These are phyloP conservation scores for Halichondria panicea DNA, from an alignment of 37 sponge, comb jelly and placozoan genomes.

Conservation along the genomic window DNA sequence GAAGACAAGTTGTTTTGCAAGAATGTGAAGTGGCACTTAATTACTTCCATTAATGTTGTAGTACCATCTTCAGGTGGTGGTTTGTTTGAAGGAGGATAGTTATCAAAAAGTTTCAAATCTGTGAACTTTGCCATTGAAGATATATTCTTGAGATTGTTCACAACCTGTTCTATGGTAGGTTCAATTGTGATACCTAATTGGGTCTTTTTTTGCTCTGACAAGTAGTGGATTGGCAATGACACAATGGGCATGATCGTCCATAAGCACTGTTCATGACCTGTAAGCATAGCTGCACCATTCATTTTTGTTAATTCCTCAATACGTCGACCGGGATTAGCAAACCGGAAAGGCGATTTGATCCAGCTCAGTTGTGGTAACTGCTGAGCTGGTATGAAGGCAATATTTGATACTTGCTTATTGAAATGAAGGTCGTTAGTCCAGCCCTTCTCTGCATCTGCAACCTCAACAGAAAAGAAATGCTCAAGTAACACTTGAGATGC, in stretches of 20 bases:
- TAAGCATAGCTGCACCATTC: background rate
- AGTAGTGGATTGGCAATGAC: background rate
- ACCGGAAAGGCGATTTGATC: slow-evolving; percentile 15
- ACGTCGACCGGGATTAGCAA: background rate
- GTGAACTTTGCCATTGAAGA: slow-evolving; percentile 3
- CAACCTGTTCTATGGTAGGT: slow-evolving; percentile 30
- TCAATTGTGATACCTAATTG: background rate
- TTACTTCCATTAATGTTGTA: background rate
- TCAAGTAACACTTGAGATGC: slow-evolving; percentile 34
- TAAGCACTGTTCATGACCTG: background rate
- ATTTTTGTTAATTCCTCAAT: background rate
- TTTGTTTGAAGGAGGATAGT: background rate
- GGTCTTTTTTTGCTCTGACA: background rate
- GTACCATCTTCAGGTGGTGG: background rate
- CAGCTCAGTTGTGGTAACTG: slow-evolving; percentile 10
- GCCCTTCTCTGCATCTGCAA: background rate
- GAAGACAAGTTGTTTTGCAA: background rate
- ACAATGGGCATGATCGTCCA: slow-evolving; percentile 65
- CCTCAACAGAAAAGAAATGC: slow-evolving; percentile 24
- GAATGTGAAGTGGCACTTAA: slow-evolving; percentile 12
- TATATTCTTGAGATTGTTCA: slow-evolving; percentile 34
- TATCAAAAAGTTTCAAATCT: slow-evolving; percentile 18
- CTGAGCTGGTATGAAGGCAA: slow-evolving; percentile 32
- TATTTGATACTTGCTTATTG: slow-evolving; percentile 10
- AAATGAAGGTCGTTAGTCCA: slow-evolving; percentile 16